Conservation (phyloP, 2,113 vertebrate genomes). For the Mandrillus leucophaeus region DNA sequence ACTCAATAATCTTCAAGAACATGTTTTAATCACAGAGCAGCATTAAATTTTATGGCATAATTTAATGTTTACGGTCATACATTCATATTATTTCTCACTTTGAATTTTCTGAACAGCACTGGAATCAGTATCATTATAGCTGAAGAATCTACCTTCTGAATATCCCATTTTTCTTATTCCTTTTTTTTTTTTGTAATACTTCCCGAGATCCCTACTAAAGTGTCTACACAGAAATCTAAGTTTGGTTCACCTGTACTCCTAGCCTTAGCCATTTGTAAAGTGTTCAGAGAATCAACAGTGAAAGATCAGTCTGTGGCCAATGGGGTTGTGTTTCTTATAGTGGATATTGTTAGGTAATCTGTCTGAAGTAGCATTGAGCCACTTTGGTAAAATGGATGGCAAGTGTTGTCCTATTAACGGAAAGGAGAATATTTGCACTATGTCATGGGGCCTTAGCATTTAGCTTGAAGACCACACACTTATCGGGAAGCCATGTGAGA, state of each 20-base stretch:
- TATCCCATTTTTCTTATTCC: neutral
- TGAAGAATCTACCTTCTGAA: neutral
- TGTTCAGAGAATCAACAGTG: neutral
- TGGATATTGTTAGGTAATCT: neutral
- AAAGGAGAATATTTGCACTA: neutral
- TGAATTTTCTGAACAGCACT: slow-evolving; percentile 13
- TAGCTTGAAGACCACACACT: neutral
- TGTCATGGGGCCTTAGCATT: neutral
- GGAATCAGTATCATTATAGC: neutral
- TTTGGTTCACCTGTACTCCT: neutral
- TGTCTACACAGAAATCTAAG: neutral
- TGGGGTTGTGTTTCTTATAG: neutral
- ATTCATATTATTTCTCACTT: slow-evolving; percentile 32
- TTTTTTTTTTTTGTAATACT: neutral
- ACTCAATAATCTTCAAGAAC: neutral
- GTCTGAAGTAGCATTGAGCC: neutral
- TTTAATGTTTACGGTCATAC: neutral
- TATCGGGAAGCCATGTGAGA: neutral
- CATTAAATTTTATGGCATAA: neutral
- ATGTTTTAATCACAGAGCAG: neutral
- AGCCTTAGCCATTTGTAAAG: neutral
- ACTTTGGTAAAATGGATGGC: neutral
- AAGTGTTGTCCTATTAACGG: neutral
- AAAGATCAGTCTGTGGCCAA: neutral
- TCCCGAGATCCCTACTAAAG: neutral